A percentile compares a stretch with the other conserved stretches of the same genome.
These are phyloP conservation scores for Hermetia illucens DNA, from an alignment of 1,140 invertebrate genomes.

Conservation along the genomic window DNA sequence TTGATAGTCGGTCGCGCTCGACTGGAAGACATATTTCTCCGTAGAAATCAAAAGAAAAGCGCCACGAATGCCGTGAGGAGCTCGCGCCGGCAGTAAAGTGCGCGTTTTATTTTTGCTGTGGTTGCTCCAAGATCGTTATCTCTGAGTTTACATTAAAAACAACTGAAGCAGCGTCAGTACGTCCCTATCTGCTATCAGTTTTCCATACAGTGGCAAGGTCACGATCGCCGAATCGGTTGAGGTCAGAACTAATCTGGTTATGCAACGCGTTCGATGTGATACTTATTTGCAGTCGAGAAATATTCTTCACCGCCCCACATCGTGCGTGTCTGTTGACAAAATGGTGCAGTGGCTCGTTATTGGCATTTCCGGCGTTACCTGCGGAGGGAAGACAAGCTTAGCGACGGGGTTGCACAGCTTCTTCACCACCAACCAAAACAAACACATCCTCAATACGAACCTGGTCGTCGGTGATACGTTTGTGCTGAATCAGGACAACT, in stretches of 20 bases:
- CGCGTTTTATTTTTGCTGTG: neutral
- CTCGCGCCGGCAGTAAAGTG: slow-evolving; percentile 1
- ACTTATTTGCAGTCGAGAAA: slow-evolving; percentile 7
- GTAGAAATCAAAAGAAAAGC: too few species aligned
- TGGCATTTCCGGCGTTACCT: slow-evolving; percentile 62
- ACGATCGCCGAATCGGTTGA: too few species aligned
- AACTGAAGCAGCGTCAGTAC: neutral
- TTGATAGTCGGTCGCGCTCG: neutral
- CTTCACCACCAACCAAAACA: slow-evolving; percentile 23
- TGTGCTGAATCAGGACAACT: slow-evolving; percentile 59
- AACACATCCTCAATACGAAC: slow-evolving; percentile 18
- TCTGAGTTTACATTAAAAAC: slow-evolving; percentile 13
- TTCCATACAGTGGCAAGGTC: neutral
- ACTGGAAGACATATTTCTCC: too few species aligned
- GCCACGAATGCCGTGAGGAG: neutral
- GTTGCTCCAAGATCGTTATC: slow-evolving; percentile 20
- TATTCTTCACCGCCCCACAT: neutral
- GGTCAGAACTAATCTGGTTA: slow-evolving; percentile 5
- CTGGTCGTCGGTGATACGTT: slow-evolving; percentile 35
- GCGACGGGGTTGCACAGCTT: slow-evolving; percentile 39
- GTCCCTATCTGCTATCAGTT: neutral
- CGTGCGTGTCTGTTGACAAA: too few species aligned
- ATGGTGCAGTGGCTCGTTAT: slow-evolving; percentile 47
- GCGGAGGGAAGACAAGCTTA: slow-evolving; percentile 66
- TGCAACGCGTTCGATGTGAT: slow-evolving; percentile 2